These are phyloP conservation scores for Romanomermis culicivorax DNA, from an alignment of 2,888 invertebrate genomes.

Conservation along the genomic window DNA sequence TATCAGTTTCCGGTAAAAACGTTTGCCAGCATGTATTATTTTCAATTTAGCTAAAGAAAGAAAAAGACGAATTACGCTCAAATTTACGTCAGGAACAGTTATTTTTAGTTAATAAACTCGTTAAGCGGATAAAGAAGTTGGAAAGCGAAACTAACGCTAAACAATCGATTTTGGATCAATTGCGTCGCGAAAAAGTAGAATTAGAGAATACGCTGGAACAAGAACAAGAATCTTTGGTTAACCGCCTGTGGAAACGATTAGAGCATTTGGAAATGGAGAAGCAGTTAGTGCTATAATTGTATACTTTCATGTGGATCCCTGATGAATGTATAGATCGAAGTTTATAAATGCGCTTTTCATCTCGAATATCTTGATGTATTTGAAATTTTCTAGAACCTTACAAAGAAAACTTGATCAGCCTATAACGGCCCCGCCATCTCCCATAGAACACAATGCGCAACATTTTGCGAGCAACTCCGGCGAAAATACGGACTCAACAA, in stretches of 20 bases:
- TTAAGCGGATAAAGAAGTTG: slow-evolving; percentile 91
- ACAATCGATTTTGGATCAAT: slow-evolving; percentile 28
- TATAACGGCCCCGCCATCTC: slow-evolving; percentile 76
- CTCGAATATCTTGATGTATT: too few species aligned
- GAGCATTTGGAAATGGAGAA: slow-evolving; percentile 94
- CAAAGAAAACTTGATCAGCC: slow-evolving; percentile 89
- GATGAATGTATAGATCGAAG: too few species aligned
- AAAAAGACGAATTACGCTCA: slow-evolving; percentile 85
- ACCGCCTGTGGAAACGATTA: slow-evolving; percentile 95
- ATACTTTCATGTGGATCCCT: too few species aligned
- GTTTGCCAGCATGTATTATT: not conserved
- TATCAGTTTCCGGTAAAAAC: too few species aligned
- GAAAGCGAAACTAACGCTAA: slow-evolving; percentile 42
- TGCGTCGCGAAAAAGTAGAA: slow-evolving; percentile 88
- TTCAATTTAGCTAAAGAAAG: slow-evolving; percentile 53
- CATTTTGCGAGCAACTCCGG: not conserved
- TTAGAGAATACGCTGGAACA: slow-evolving; percentile 94
- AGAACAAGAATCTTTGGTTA: slow-evolving; percentile 93
- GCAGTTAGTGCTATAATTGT: slow-evolving; percentile 31
- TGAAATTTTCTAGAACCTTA: too few species aligned
- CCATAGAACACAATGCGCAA: slow-evolving; percentile 34
- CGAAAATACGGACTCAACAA: not conserved
- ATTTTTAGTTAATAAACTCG: slow-evolving; percentile 83
- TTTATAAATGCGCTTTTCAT: too few species aligned
- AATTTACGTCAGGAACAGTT: slow-evolving; percentile 95